Conservation (phyloP, 2,113 vertebrate genomes). For the Pelusios castaneus region DNA sequence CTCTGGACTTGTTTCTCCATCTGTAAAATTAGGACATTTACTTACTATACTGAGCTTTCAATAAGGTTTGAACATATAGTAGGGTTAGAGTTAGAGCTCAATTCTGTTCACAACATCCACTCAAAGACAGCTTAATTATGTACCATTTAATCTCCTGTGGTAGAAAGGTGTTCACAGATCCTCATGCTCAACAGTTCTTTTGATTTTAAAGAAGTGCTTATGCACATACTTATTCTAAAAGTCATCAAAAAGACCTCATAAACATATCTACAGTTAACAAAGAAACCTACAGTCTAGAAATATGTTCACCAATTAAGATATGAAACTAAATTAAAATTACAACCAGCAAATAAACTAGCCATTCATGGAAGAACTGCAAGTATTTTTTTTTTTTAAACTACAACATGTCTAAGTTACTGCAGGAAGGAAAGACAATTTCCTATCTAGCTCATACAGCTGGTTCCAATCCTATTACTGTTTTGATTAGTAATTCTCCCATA, state of each 20-base stretch:
- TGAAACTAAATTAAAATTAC: background rate
- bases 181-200: background rate
- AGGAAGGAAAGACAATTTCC: slow-evolving; percentile 79
- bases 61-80: background rate
- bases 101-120: slow-evolving; percentile 1
- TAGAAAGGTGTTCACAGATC: background rate
- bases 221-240: background rate
- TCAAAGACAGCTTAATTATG: background rate
- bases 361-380: slow-evolving; percentile 37
- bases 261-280: background rate
- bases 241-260: background rate
- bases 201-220: background rate
- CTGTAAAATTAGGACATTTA: background rate
- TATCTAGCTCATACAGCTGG: slow-evolving; percentile 74
- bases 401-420: slow-evolving; percentile 65
- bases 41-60: background rate
- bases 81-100: background rate
- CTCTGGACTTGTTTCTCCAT: background rate
- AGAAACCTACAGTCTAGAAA: background rate
- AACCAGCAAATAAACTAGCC: background rate
- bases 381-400: slow-evolving; percentile 45
- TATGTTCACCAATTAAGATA: background rate
- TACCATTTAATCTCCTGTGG: background rate
- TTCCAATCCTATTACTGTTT: slow-evolving; percentile 76
- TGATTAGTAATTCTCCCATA: slow-evolving; percentile 74